Conservation (phyloP, 2,113 vertebrate species). For the Jacana jacana region DNA sequence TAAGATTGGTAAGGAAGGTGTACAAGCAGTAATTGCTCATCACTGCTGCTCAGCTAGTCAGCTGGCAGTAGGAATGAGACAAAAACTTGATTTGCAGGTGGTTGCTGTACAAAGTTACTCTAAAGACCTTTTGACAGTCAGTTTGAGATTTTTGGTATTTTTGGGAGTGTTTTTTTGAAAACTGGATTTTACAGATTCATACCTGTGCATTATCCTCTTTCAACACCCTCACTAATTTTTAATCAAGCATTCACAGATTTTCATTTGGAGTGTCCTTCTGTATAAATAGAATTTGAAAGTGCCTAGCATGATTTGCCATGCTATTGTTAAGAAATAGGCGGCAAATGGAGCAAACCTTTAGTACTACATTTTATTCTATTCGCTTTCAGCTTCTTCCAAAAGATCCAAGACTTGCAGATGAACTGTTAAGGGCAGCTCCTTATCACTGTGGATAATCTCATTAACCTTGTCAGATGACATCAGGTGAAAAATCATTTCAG, state of each 20-base stretch:
- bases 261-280: background rate
- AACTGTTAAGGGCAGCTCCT: background rate
- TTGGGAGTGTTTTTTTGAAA: background rate
- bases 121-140: background rate
- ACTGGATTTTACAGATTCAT: background rate
- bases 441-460: background rate
- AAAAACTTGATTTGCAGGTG: background rate
- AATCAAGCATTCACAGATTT: background rate
- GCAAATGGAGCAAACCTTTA: background rate
- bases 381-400: background rate
- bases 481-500: background rate
- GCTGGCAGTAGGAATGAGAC: background rate
- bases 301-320: background rate
- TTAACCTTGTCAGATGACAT: background rate
- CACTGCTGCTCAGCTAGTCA: background rate
- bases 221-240: background rate
- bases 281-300: background rate
- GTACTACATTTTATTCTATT: background rate
- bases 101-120: background rate
- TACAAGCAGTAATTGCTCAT: background rate
- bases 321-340: background rate
- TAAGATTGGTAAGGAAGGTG: background rate
- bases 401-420: background rate
- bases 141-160: background rate
- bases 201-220: background rate